These are phyloP conservation scores for Hipparchia semele DNA, from an alignment of 2,888 invertebrate genomes.

Conservation along the genomic window DNA sequence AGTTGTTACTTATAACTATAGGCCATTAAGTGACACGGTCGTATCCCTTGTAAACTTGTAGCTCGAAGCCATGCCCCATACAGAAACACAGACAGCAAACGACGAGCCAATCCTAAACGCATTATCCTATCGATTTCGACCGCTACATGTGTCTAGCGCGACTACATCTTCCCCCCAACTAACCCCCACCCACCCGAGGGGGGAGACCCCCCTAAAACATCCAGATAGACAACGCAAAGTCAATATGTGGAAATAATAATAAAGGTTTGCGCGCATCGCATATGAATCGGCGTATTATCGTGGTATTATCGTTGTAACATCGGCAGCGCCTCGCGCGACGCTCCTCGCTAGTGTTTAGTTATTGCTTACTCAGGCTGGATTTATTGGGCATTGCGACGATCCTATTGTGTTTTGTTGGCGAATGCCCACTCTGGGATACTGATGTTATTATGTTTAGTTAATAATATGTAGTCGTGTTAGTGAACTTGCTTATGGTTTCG, in stretches of 20 bases:
- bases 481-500: not conserved
- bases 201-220: constrained; percentile 21
- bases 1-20: too few species aligned
- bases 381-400: constrained; percentile 41
- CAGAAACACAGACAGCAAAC: constrained; percentile 34
- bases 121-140: constrained; percentile 69
- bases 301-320: constrained; percentile 58
- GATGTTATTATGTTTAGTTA: not conserved
- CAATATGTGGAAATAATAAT: constrained; percentile 82
- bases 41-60: constrained; percentile 25
- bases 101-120: constrained; percentile 65
- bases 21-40: too few species aligned
- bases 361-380: constrained; percentile 53
- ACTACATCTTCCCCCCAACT: constrained; percentile 53
- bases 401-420: constrained; percentile 19
- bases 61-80: not conserved
- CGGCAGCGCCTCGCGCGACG: constrained; percentile 48
- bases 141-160: constrained; percentile 67
- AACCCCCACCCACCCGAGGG: constrained; percentile 26
- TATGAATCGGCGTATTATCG: constrained; percentile 73
- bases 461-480: not conserved
- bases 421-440: constrained; percentile 17
- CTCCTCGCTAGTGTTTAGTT: constrained; percentile 48
- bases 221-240: constrained; percentile 71
- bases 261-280: constrained; percentile 71